phyloP scores from a whole-genome alignment of 2,888 invertebrate species.

The Cosmia trapezina region DNA sequence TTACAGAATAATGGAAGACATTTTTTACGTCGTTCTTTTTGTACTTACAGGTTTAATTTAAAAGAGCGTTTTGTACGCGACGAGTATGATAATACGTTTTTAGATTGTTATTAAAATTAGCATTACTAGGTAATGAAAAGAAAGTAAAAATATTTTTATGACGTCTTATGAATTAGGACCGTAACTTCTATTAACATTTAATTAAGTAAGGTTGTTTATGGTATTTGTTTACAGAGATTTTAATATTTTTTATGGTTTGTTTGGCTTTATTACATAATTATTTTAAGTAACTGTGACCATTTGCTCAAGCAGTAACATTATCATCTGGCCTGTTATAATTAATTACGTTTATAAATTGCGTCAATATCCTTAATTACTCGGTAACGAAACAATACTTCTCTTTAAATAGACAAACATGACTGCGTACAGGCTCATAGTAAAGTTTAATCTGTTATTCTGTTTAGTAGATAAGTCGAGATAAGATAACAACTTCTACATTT shows the following conservation, averaged over 20 bases:
- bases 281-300: too few relatives aligned
- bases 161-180: not conserved
- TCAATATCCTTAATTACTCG: not conserved
- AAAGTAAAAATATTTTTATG: constrained; percentile 6
- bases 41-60: constrained; percentile 40
- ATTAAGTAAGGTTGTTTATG: not conserved
- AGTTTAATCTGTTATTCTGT: constrained; percentile 50
- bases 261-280: not conserved
- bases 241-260: not conserved
- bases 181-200: not conserved
- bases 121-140: not conserved
- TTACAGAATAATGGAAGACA: constrained; percentile 41
- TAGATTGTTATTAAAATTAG: constrained; percentile 22
- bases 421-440: constrained; percentile 35
- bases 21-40: constrained; percentile 33
- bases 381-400: not conserved
- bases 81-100: constrained; percentile 1
- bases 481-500: constrained; percentile 40
- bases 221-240: not conserved
- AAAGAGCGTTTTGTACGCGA: constrained; percentile 24
- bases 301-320: not conserved
- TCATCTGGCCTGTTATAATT: not conserved
- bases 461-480: constrained; percentile 55
- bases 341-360: not conserved
- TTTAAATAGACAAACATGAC: constrained; percentile 14